Evolutionary conservation across 2,888 invertebrate genomes (phyloP), one percentile per base, ranked within the genome.

Genomic region (Nomada flava): DNA sequence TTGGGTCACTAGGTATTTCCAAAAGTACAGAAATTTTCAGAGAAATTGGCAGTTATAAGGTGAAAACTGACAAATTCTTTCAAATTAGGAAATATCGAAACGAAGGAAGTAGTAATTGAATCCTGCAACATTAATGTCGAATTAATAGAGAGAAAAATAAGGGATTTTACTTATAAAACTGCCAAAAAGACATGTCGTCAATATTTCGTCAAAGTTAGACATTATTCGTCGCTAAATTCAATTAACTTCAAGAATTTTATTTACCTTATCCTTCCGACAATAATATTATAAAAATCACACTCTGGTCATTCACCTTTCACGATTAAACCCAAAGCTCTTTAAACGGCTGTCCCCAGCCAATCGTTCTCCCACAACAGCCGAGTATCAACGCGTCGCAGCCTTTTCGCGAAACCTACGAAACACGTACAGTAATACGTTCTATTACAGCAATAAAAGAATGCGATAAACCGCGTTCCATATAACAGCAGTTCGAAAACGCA

Each of bases 391-490:
- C 13, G 44, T 47, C 23, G 20, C 26, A 29, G n/a, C 50, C 23
- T 76, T 62, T 29, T 29, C 26, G 53, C 11, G 11, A 63, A 64
- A 47, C 63, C 57, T 15, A n/a, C 47, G 29, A 36, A 72, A 79
- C 72, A 80, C 79, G 68, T 68, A 68, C 67, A 29, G 71, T 67
- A 57, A 62, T 72, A 78, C 63, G 72, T 78, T 79, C 67, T 52
- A 68, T 72, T 63, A 62, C 20, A 63, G 71, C 71, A 75, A 80
- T 80, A 82, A 82, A 82, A 82, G 75, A 71, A 71, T 62, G 52
- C 70, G 63, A 57, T 80, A 75, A 79, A 82, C 13, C 67, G 79
- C 70, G 79, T 52, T 50, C 52, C 68, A 29, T 42, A 23, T 44
- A 53, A 29, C 44, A 36, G 11, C 50, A 44, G 4, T 26, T 36